These are phyloP conservation scores for Gobio occitaniae DNA, from an alignment of 2,797 vertebrate genomes.

Conservation along the genomic window DNA sequence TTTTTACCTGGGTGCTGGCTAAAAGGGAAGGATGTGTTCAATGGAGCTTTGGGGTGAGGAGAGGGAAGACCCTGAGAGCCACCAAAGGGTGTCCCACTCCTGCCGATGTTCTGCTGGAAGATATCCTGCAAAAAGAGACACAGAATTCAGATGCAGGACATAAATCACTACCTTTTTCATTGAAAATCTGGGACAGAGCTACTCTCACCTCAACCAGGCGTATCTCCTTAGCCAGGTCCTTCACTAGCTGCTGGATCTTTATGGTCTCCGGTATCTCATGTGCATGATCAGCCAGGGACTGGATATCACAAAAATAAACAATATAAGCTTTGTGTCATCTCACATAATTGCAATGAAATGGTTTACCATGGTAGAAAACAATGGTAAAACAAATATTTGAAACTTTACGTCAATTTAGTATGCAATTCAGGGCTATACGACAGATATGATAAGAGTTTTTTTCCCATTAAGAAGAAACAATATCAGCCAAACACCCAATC, in stretches of 20 bases:
- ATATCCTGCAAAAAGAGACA: conserved; percentile 81
- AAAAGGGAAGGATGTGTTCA: conserved; percentile 78
- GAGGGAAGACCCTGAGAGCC: conserved; percentile 75
- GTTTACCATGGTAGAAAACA: background rate
- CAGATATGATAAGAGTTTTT: background rate
- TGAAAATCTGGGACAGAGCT: background rate
- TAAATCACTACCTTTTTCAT: background rate
- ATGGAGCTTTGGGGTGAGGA: conserved; percentile 75
- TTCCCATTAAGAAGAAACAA: background rate
- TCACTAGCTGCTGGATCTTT: conserved; percentile 87
- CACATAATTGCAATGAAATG: background rate
- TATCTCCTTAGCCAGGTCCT: conserved; percentile 93
- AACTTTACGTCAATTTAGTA: background rate
- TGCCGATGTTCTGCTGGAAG: conserved; percentile 91
- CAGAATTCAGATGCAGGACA: conserved; percentile 10
- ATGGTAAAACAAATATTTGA: background rate
- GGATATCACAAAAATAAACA: conserved; percentile 46
- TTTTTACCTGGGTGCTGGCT: conserved; percentile 85
- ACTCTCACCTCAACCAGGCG: conserved; percentile 88
- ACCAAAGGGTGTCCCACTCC: conserved; percentile 83
- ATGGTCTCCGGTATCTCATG: conserved; percentile 93
- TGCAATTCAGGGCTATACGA: background rate
- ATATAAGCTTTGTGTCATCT: background rate
- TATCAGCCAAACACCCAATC: background rate
- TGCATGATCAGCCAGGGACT: conserved; percentile 89